A percentile compares a stretch with the other conserved stretches of the same genome.
Evolutionary conservation across 2,797 vertebrate genomes (phyloP).

Genomic region (Lithobates sylvaticus): DNA sequence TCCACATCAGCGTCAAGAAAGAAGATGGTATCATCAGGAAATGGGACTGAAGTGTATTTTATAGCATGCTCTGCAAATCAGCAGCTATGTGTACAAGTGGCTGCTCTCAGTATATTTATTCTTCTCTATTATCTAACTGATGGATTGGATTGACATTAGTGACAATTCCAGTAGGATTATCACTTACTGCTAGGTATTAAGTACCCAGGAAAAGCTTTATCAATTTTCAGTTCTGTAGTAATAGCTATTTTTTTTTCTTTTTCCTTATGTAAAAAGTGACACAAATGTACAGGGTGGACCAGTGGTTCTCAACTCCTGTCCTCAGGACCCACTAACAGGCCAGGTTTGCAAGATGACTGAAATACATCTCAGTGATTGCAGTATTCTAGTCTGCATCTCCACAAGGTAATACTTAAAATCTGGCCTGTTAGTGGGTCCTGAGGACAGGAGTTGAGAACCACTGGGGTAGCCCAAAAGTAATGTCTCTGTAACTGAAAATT

Average conservation of each 20-base stretch:
- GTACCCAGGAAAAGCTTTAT: background rate
- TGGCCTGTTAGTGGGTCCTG: too few species aligned
- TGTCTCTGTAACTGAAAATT: too few species aligned
- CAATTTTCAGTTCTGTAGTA: background rate
- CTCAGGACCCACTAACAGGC: too few species aligned
- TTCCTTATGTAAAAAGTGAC: background rate
- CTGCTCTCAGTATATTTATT: conserved; percentile 36
- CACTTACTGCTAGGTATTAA: background rate
- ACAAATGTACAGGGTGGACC: background rate
- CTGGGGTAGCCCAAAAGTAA: too few species aligned
- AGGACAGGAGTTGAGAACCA: too few species aligned
- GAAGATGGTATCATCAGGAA: conserved; percentile 23
- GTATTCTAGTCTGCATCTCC: too few species aligned
- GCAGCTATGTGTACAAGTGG: conserved; percentile 55
- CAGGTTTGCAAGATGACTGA: too few species aligned
- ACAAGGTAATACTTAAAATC: too few species aligned
- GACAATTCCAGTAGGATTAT: background rate
- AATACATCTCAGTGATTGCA: too few species aligned
- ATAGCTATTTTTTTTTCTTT: background rate
- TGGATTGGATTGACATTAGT: conserved; percentile 13
- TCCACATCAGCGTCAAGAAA: conserved; percentile 43
- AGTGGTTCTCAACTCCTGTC: too few species aligned
- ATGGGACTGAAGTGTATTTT: conserved; percentile 3
- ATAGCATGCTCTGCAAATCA: conserved; percentile 3
- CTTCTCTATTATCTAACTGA: background rate